A percentile compares a stretch with the other conserved stretches of the same genome.
Evolutionary conservation across 2,797 vertebrate genomes (phyloP).

Genomic region (Chloroceryle amazona): DNA sequence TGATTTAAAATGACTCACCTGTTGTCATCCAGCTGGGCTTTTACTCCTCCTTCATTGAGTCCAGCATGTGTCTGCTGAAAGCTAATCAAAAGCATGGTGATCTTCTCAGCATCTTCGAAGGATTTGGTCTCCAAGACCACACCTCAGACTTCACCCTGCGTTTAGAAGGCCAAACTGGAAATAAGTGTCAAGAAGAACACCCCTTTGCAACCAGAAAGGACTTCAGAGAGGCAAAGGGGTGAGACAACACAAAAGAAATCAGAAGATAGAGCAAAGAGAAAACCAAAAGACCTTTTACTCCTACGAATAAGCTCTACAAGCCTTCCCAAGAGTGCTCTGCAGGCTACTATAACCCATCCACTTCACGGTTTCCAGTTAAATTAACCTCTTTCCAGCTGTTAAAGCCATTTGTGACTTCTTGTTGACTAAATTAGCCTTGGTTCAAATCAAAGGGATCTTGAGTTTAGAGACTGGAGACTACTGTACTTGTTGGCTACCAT

Average conservation of each 20-base stretch:
- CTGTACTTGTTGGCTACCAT: not conserved
- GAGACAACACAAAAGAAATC: not conserved
- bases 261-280: not conserved
- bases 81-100: not conserved
- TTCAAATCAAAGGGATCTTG: not conserved
- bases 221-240: not conserved
- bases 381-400: not conserved
- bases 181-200: not conserved
- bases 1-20: not conserved
- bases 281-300: not conserved
- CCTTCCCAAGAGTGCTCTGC: not conserved
- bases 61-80: not conserved
- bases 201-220: not conserved
- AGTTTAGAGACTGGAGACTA: not conserved
- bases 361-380: not conserved
- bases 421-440: not conserved
- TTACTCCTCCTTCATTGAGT: not conserved
- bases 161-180: not conserved
- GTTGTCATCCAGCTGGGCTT: not conserved
- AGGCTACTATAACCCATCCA: not conserved
- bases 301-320: not conserved
- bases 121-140: not conserved
- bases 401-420: not conserved
- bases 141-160: not conserved
- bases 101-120: not conserved